These are phyloP conservation scores for Dromiciops gliroides DNA, from an alignment of 2,113 vertebrate genomes.

Conservation along the genomic window DNA sequence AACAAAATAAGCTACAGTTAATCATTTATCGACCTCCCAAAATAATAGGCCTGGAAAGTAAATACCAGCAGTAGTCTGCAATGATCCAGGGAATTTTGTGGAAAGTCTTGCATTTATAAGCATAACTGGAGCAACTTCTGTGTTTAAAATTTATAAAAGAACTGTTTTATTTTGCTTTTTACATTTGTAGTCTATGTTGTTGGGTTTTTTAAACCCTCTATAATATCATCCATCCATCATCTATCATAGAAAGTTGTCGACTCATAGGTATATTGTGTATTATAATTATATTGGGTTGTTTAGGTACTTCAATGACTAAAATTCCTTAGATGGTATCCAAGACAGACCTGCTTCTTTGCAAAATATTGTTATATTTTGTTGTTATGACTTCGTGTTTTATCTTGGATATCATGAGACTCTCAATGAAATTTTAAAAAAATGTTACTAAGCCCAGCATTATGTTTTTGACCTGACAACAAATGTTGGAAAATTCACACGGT, in stretches of 20 bases:
- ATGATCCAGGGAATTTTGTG: slow-evolving; percentile 31
- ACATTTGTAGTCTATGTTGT: neutral
- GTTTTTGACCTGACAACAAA: neutral
- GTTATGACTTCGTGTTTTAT: neutral
- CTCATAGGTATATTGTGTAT: neutral
- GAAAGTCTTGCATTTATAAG: slow-evolving; percentile 59
- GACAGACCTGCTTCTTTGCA: neutral
- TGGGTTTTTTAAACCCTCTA: slow-evolving; percentile 28
- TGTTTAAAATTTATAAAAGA: neutral
- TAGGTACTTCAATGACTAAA: slow-evolving; percentile 1
- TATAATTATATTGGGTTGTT: slow-evolving; percentile 18
- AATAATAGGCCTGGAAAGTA: slow-evolving; percentile 60
- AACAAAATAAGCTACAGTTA: slow-evolving; percentile 68
- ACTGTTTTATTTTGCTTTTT: neutral
- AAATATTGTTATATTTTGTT: neutral
- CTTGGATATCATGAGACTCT: neutral
- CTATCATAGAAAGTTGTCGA: neutral
- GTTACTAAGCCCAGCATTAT: neutral
- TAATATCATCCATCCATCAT: slow-evolving; percentile 32
- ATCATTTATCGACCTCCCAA: slow-evolving; percentile 62
- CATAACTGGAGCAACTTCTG: slow-evolving; percentile 33
- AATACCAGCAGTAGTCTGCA: slow-evolving; percentile 49
- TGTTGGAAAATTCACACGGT: neutral
- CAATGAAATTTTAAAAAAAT: neutral
- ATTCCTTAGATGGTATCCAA: neutral